phyloP scores from a whole-genome alignment of 2,113 vertebrate species.

The Merops nubicus region DNA sequence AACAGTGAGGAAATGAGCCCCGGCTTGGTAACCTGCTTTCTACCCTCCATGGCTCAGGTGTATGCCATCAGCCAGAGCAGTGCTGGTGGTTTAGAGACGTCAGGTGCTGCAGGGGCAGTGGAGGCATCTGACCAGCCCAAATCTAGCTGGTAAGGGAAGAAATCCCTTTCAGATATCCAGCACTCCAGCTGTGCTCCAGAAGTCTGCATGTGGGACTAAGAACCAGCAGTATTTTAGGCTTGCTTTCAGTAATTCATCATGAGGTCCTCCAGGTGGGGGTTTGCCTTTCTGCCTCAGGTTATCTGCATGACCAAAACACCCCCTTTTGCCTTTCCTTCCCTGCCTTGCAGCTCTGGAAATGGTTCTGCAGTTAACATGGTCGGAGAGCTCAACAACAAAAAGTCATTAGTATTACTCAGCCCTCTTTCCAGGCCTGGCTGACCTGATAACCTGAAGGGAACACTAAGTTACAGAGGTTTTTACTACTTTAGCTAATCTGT shows the following conservation, averaged over 20 bases:
- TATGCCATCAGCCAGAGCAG: neutral
- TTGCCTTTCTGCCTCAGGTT: neutral
- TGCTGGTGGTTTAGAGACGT: neutral
- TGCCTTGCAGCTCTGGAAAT: neutral
- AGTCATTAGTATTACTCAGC: neutral
- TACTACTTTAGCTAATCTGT: neutral
- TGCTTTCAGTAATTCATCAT: neutral
- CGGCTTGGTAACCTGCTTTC: rapidly evolving
- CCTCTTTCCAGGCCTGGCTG: neutral
- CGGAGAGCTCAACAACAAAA: neutral
- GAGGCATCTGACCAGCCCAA: neutral
- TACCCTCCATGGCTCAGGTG: rapidly evolving
- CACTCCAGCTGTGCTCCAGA: neutral
- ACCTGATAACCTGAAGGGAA: neutral
- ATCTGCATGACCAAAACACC: neutral
- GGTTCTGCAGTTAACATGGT: neutral
- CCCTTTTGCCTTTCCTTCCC: neutral
- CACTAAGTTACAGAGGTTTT: neutral
- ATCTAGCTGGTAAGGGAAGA: neutral
- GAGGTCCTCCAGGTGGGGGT: neutral
- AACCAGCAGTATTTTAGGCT: rapidly evolving
- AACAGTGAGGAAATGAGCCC: rapidly evolving
- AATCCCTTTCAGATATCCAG: neutral
- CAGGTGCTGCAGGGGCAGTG: neutral
- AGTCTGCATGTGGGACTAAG: neutral